These are phyloP conservation scores for Mormyrus proboscirostris DNA, from an alignment of 2,797 vertebrate species.

Conservation along the genomic window DNA sequence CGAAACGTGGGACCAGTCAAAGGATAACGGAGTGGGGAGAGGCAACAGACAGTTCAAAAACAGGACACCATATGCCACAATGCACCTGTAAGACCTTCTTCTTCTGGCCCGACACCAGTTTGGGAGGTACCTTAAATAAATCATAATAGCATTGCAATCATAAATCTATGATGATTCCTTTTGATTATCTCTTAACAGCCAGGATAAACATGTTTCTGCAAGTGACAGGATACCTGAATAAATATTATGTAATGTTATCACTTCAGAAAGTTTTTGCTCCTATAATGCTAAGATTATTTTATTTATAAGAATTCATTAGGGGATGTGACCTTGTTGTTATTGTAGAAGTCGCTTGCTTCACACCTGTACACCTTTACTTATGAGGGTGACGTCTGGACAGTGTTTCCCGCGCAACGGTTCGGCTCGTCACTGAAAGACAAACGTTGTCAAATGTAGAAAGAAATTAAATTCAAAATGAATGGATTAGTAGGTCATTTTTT, in stretches of 20 bases:
- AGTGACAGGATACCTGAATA: neutral
- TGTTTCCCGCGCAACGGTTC: neutral
- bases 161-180: neutral
- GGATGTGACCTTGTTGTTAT: neutral
- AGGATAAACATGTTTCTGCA: neutral
- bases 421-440: neutral
- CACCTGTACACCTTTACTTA: neutral
- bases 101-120: neutral
- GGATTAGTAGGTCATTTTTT: neutral
- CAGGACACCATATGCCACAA: neutral
- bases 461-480: neutral
- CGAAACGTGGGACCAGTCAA: neutral
- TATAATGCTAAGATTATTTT: neutral
- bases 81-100: neutral
- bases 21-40: neutral
- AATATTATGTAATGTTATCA: neutral
- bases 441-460: neutral
- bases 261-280: neutral
- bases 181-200: neutral
- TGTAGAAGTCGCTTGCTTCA: neutral
- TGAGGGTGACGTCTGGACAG: neutral
- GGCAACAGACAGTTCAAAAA: neutral
- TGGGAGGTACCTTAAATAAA: neutral
- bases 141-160: neutral
- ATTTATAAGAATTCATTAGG: neutral